Conservation (phyloP, 2,888 invertebrate genomes). For the Camptogramma bilineatum region DNA sequence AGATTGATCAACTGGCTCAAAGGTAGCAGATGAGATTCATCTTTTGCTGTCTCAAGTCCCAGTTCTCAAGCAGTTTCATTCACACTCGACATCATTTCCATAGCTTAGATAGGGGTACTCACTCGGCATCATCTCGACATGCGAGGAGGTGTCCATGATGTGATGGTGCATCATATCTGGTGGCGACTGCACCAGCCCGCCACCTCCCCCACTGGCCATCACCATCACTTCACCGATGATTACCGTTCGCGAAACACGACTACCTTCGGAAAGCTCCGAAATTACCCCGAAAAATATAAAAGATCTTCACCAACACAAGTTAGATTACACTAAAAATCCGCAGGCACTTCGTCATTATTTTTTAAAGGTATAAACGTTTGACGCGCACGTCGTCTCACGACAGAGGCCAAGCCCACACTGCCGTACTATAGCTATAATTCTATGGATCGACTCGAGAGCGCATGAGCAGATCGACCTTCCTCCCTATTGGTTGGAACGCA, state of each 20-base stretch:
- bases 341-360: constrained; percentile 78
- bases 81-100: neutral
- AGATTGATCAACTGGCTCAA: no score
- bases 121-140: constrained; percentile 84
- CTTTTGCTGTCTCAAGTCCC: no score
- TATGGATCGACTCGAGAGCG: constrained; percentile 81
- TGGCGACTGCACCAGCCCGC: constrained; percentile 84
- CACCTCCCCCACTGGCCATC: constrained; percentile 82
- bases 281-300: neutral
- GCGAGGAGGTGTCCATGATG: constrained; percentile 82
- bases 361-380: constrained; percentile 57
- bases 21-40: no score
- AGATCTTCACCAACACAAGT: constrained; percentile 41
- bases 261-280: constrained; percentile 27
- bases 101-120: constrained; percentile 53
- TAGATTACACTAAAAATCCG: constrained; percentile 53
- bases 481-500: constrained; percentile 63
- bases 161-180: constrained; percentile 83
- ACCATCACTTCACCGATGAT: constrained; percentile 74
- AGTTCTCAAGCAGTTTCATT: no score
- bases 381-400: constrained; percentile 67
- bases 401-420: constrained; percentile 81
- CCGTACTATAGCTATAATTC: constrained; percentile 81
- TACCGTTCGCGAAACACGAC: constrained; percentile 47
- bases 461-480: constrained; percentile 71